Evolutionary conservation across 2,797 vertebrate species (phyloP), one percentile per base, ranked within the genome.

Genomic region (Xiphophorus birchmanni): DNA sequence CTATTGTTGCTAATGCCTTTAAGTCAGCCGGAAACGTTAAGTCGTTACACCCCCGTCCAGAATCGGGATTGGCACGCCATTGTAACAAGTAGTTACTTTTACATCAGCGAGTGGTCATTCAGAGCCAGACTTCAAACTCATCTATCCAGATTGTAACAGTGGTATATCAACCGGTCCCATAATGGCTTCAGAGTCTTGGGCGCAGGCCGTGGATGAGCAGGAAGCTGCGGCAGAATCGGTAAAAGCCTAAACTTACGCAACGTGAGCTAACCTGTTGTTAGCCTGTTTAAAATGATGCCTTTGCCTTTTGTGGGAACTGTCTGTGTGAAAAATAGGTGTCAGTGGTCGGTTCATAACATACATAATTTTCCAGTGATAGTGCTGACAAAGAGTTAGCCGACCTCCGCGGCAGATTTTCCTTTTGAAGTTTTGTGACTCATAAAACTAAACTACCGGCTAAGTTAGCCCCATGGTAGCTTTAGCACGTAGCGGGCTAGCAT

Each of bases 131-230:
- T 69, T 29, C 32, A 9, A 8, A 3, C 67, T 48, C 5, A 74
- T 40, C 83, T 80, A 42, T 56, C 15, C 17, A 3, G 50, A 44
- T 10, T n/a, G n/a, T 76, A 85, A 44, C 47, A 52, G 74, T 2
- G 1, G 71, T 77, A 78, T 60, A 81, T 82, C 15, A 75, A 77
- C 78, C 56, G 56, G 60, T 29, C 52, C 29, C 86, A 91, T 67
- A 50, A 99, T 99, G 98, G 96, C 98, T 77, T 97, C 98, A 63
- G 97, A 99, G 88, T 99, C 98, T 6, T 99, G 97, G 98, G 98
- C 98, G 18, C 93, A 97, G 89, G 98, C 98, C 15, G 98, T 99
- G 87, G 98, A 99, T 76, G 95, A 97, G 87, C 98, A 99, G 91
- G 98, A 99, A 91, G 97, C 97, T 2, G 97, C 97, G 35, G 97